phyloP scores from a whole-genome alignment of 2,888 invertebrate species.

The Caenorhabditis becei region DNA sequence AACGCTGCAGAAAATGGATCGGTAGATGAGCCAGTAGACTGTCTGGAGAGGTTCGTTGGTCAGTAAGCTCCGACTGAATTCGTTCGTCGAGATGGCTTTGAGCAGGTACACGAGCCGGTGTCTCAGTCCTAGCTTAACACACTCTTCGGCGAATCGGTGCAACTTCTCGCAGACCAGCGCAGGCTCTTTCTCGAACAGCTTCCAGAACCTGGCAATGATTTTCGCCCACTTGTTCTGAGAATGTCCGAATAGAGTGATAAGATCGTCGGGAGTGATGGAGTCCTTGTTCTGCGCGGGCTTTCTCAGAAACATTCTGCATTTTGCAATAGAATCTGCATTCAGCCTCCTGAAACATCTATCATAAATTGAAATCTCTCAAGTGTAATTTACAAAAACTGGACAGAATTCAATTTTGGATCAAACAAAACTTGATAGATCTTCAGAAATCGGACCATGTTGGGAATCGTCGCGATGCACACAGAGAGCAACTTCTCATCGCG shows the following conservation, averaged over 20 bases:
- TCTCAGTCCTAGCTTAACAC: conserved; percentile 14
- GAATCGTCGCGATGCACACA: conserved; percentile 46
- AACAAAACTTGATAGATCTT: conserved; percentile 26
- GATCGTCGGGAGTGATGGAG: neutral
- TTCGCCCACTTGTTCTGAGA: conserved; percentile 23
- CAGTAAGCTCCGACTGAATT: neutral
- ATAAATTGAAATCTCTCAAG: neutral
- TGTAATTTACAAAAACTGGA: conserved; percentile 13
- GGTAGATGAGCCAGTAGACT: conserved; percentile 22
- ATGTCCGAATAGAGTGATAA: conserved; percentile 19
- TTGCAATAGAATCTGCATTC: neutral
- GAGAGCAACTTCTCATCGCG: conserved; percentile 17
- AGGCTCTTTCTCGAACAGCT: conserved; percentile 18
- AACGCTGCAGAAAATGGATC: conserved; percentile 31
- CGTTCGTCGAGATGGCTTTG: conserved; percentile 10
- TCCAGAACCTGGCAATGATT: conserved; percentile 24
- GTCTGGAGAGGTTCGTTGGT: conserved; percentile 1
- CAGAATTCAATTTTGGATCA: neutral
- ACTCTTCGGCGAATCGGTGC: conserved; percentile 28
- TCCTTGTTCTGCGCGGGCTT: conserved; percentile 6
- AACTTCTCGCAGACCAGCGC: conserved; percentile 16
- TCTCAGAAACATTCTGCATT: conserved; percentile 28
- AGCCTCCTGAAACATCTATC: conserved; percentile 16
- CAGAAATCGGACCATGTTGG: conserved; percentile 25
- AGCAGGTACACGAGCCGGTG: conserved; percentile 7